Evolutionary conservation across 2,113 vertebrate species (phyloP), one percentile per base, ranked within the genome.

Genomic region (Gobiocypris rarus): DNA sequence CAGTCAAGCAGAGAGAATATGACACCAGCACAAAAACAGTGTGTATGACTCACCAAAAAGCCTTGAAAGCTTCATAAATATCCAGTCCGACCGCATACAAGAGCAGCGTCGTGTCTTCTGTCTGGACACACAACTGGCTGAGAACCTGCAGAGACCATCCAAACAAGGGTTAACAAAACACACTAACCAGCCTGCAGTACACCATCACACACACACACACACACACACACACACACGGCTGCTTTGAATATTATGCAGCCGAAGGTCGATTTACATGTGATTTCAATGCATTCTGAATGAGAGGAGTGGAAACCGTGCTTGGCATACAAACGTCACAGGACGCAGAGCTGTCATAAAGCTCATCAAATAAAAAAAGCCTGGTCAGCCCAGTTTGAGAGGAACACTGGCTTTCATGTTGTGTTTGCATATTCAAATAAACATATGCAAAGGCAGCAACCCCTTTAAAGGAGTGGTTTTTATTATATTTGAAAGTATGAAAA

Each of bases 61-160:
- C 89, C 83, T 88, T 86, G 88, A 90, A 91, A 88, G 86, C 85
- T 90, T 90, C 90, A 90, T 89, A 89, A 87, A 91, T 86, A 83
- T 89, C 83, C 82, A 65, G 82, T 82, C 26, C 4, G 87, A 67
- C 59, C 81, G 84, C 84, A 85, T 83, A 75, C 82, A 31, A 70
- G 71, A 77, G 84, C 87, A 85, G 84, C 80, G 78, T 81, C 31
- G 75, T 41, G 77, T 77, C 75, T 58, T 58, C 76, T 17, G 50
- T 82, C 6, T 3, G 75, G 71, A 79, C 78, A 26, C 75, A 85
- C 85, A 85, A 83, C 74, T 81, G 56, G 63, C 83, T 84, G 85
- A 85, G 88, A 84, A 90, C 87, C 90, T 90, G 81, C 31, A 83
- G 86, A 87, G 83, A 86, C 73, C 81, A 69, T 81, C 65, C 14